phyloP scores from a whole-genome alignment of 2,888 invertebrate species.

The Cataglyphis rosenhaueri region DNA sequence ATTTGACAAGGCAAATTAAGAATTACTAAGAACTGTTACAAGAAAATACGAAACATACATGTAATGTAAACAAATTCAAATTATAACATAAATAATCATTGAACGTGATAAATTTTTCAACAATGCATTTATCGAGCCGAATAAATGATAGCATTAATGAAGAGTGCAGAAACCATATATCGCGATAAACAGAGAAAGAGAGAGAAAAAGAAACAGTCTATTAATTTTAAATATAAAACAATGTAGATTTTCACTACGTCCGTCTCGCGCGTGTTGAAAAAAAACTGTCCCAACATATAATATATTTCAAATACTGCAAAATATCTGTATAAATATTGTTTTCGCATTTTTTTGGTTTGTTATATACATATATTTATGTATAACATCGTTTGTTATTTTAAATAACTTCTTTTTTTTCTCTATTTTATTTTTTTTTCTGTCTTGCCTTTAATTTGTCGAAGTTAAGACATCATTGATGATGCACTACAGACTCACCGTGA shows the following conservation, averaged over 20 bases:
- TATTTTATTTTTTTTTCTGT: not conserved
- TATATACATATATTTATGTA: not conserved
- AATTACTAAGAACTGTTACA: not conserved
- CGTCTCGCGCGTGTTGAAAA: not conserved
- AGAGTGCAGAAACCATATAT: not conserved
- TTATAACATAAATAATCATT: constrained; percentile 26
- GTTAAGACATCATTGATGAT: not conserved
- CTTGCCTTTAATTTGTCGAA: not conserved
- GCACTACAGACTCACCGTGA: not conserved
- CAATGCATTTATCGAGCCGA: not conserved
- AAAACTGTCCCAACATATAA: not conserved
- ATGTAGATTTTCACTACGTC: not conserved
- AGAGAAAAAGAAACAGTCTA: not conserved
- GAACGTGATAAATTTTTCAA: constrained; percentile 17
- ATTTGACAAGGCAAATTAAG: not conserved
- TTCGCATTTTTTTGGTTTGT: not conserved
- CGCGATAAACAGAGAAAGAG: not conserved
- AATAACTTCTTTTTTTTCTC: not conserved
- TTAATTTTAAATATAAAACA: constrained; percentile 32
- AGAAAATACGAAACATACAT: not conserved
- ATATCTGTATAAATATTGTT: not conserved
- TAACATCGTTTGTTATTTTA: not conserved
- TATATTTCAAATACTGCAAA: not conserved
- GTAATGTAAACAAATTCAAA: constrained; percentile 20
- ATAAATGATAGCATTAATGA: constrained; percentile 25